Conservation (phyloP, 2,888 invertebrate species). For the Drosophila pegasa region DNA sequence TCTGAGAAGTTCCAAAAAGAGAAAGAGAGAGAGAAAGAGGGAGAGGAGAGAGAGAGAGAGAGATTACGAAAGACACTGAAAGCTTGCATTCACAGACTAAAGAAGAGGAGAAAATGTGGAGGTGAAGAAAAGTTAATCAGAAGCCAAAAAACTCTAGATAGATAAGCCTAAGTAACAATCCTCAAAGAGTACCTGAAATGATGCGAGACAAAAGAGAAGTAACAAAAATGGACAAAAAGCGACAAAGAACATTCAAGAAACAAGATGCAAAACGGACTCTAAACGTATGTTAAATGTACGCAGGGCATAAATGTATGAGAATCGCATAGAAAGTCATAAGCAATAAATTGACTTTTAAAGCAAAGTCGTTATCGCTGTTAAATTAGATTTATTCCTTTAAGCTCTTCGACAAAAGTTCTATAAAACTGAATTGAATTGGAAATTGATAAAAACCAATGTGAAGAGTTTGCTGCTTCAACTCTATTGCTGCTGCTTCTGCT, state of each 20-base stretch:
- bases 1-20: background rate
- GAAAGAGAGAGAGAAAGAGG: background rate
- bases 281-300: background rate
- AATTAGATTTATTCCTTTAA: constrained; percentile 10
- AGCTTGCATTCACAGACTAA: background rate
- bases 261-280: too few relatives aligned
- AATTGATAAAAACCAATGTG: constrained; percentile 2
- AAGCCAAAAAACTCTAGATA: background rate
- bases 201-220: background rate
- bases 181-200: background rate
- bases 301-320: background rate
- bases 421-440: constrained; percentile 4
- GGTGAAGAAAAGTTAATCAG: background rate
- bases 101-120: background rate
- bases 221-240: background rate
- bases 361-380: background rate
- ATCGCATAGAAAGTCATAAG: background rate
- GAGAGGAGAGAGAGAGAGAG: background rate
- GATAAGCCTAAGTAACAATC: background rate
- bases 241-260: background rate
- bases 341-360: constrained; percentile 3
- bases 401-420: background rate
- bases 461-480: constrained; percentile 2
- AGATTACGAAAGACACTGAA: too few relatives aligned
- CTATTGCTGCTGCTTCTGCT: background rate